A percentile compares a stretch with the other conserved stretches of the same genome.
Evolutionary conservation across 1,140 invertebrate genomes (phyloP).

Genomic region (Mylabris phalerata): DNA sequence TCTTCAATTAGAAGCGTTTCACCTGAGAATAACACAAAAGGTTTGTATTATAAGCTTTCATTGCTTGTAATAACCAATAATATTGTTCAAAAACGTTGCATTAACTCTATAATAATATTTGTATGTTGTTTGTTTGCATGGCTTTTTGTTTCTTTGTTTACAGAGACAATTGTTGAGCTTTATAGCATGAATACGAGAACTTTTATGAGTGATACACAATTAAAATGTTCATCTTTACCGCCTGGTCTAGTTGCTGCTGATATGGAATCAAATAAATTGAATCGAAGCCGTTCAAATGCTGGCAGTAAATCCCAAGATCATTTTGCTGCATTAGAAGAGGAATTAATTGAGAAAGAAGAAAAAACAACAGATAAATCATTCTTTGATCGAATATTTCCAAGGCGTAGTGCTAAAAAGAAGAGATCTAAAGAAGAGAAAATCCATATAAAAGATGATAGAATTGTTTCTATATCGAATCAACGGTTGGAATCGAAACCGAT

Average conservation of each 20-base stretch:
- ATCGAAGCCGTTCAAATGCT: slow-evolving; percentile 42
- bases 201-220: slow-evolving; percentile 47
- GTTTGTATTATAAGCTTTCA: too few relatives aligned
- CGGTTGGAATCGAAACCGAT: slow-evolving; percentile 23
- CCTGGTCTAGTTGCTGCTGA: slow-evolving; percentile 49
- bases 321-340: slow-evolving; percentile 32
- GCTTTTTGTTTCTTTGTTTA: slow-evolving; percentile 30
- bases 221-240: slow-evolving; percentile 61
- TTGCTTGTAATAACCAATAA: too few relatives aligned
- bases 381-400: slow-evolving; percentile 55
- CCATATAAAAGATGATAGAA: neutral
- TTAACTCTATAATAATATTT: neutral
- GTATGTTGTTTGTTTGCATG: slow-evolving; percentile 22
- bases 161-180: slow-evolving; percentile 39
- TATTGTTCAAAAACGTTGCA: neutral
- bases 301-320: slow-evolving; percentile 36
- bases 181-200: slow-evolving; percentile 28
- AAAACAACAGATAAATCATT: slow-evolving; percentile 55
- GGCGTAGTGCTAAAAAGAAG: slow-evolving; percentile 57
- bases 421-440: slow-evolving; percentile 31
- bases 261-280: slow-evolving; percentile 43
- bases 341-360: slow-evolving; percentile 45
- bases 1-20: slow-evolving; percentile 50
- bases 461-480: neutral
- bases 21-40: slow-evolving; percentile 43